phyloP scores from a whole-genome alignment of 2,113 vertebrate genomes.

The Podarcis cretensis region DNA sequence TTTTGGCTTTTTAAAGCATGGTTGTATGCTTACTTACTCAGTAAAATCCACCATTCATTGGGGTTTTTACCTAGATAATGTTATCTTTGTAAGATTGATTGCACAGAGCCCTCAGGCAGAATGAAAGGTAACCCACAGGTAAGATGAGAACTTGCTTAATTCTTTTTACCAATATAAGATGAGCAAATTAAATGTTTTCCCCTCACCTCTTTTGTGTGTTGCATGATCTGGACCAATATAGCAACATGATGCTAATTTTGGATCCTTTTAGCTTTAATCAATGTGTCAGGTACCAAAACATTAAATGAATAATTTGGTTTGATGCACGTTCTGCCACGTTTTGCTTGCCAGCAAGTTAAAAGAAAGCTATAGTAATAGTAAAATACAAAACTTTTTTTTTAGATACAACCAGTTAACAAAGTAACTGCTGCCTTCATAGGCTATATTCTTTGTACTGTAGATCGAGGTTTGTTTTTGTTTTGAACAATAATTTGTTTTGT shows the following conservation, averaged over 20 bases:
- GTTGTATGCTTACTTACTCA: not conserved
- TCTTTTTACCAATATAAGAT: not conserved
- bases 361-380: not conserved
- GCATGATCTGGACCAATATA: not conserved
- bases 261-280: not conserved
- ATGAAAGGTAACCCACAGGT: not conserved
- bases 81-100: not conserved
- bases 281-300: not conserved
- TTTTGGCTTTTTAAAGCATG: not conserved
- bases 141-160: not conserved
- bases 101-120: not conserved
- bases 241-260: not conserved
- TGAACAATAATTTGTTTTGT: not conserved
- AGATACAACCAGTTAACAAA: not conserved
- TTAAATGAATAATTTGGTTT: not conserved
- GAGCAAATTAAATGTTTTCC: not conserved
- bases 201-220: not conserved
- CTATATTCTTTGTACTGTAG: not conserved
- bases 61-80: not conserved
- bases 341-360: not conserved
- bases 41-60: not conserved
- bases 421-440: not conserved
- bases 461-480: not conserved
- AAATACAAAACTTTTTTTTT: too few relatives aligned
- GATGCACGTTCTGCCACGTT: not conserved